Evolutionary conservation across 2,113 vertebrate genomes (phyloP).

Genomic region (Bothrops jararaca): DNA sequence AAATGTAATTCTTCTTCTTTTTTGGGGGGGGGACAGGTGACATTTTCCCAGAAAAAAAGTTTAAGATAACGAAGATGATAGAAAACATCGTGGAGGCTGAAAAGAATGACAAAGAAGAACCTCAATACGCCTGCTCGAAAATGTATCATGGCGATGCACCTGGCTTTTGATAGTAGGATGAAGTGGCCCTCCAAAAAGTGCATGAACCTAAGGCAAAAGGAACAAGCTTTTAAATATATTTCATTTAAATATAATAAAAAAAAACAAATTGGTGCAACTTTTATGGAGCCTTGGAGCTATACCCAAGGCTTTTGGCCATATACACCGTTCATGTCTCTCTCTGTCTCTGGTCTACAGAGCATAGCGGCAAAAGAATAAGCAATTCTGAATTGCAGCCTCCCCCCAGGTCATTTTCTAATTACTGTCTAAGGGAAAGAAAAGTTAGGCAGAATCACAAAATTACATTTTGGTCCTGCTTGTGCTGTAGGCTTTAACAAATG

Average conservation of each 20-base stretch:
- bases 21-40: too few relatives aligned
- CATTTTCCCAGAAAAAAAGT: neutral
- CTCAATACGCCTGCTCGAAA: neutral
- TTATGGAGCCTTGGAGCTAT: neutral
- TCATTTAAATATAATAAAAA: neutral
- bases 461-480: constrained; percentile 9
- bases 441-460: constrained; percentile 23
- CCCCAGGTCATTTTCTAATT: neutral
- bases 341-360: neutral
- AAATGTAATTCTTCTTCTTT: neutral
- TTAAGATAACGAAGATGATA: neutral
- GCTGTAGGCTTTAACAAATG: constrained; percentile 32
- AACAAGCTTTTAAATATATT: neutral
- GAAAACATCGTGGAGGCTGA: neutral
- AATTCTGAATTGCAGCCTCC: constrained; percentile 1
- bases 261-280: neutral
- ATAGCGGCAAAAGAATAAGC: neutral
- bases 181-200: neutral
- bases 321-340: neutral
- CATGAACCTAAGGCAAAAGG: neutral
- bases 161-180: neutral
- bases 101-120: neutral
- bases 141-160: neutral
- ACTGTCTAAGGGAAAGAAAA: neutral
- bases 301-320: neutral